Evolutionary conservation across 2,888 invertebrate genomes (phyloP).

Genomic region (Itoplectis maculator): DNA sequence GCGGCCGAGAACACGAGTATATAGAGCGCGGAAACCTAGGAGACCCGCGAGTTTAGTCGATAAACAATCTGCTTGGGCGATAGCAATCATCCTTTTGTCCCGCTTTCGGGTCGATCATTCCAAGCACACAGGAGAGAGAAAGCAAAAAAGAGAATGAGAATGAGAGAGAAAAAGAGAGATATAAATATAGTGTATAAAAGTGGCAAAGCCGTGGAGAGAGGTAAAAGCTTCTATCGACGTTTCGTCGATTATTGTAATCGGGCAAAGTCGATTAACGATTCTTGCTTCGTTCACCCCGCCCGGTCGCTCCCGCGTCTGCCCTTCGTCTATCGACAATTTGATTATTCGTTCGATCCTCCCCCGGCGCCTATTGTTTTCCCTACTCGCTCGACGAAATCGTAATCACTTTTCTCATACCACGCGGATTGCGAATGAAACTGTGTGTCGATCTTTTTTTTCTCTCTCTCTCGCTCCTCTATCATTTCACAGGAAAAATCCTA

Average conservation of each 20-base stretch:
- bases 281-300: slow-evolving; percentile 37
- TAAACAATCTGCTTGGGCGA: slow-evolving; percentile 61
- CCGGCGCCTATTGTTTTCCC: slow-evolving; percentile 45
- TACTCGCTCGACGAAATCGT: slow-evolving; percentile 36
- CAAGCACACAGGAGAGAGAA: neutral
- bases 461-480: neutral
- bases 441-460: neutral
- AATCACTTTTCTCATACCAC: slow-evolving; percentile 46
- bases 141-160: neutral
- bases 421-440: slow-evolving; percentile 41
- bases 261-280: slow-evolving; percentile 68
- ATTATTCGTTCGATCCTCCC: slow-evolving; percentile 54
- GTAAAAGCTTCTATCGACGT: slow-evolving; percentile 49
- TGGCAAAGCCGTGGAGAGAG: slow-evolving; percentile 28
- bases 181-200: slow-evolving; percentile 42
- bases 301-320: neutral
- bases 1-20: slow-evolving; percentile 1
- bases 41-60: slow-evolving; percentile 66
- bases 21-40: slow-evolving; percentile 59
- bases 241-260: slow-evolving; percentile 66
- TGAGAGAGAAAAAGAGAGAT: neutral
- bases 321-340: slow-evolving; percentile 49
- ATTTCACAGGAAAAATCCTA: neutral
- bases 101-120: slow-evolving; percentile 52
- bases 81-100: slow-evolving; percentile 59